Evolutionary conservation across 23 tunicate species (phyloP).

Genomic region (Oikopleura vanhoeffeni): DNA sequence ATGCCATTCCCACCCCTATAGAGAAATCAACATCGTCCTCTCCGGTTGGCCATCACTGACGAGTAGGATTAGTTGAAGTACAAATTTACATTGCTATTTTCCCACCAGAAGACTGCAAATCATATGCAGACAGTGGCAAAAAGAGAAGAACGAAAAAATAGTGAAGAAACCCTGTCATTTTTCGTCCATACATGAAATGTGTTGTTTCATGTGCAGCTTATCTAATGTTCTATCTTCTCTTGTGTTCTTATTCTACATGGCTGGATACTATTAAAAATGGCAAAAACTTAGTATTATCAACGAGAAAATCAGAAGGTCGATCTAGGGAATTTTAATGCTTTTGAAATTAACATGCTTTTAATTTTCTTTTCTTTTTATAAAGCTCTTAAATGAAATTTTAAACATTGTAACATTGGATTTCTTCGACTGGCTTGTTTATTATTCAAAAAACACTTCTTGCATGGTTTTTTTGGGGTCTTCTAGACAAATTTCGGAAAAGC

Average conservation of each 20-base stretch:
- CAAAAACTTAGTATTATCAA: background rate
- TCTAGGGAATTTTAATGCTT: background rate
- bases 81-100: background rate
- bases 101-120: background rate
- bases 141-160: too few species aligned
- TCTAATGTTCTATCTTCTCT: background rate
- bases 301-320: background rate
- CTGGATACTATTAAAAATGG: constrained; percentile 20
- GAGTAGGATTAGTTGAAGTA: background rate
- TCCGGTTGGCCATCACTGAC: background rate
- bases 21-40: too few species aligned
- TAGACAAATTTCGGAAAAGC: too few species aligned
- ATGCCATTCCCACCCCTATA: too few species aligned
- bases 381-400: too few species aligned
- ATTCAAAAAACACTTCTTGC: too few species aligned
- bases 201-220: background rate
- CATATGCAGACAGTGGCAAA: background rate
- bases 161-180: too few species aligned
- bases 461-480: too few species aligned
- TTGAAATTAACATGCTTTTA: too few species aligned
- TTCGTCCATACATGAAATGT: constrained; percentile 24
- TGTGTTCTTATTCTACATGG: background rate
- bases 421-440: too few species aligned
- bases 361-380: too few species aligned
- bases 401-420: too few species aligned